phyloP scores from a whole-genome alignment of 2,113 vertebrate species.

The Nestor notabilis region DNA sequence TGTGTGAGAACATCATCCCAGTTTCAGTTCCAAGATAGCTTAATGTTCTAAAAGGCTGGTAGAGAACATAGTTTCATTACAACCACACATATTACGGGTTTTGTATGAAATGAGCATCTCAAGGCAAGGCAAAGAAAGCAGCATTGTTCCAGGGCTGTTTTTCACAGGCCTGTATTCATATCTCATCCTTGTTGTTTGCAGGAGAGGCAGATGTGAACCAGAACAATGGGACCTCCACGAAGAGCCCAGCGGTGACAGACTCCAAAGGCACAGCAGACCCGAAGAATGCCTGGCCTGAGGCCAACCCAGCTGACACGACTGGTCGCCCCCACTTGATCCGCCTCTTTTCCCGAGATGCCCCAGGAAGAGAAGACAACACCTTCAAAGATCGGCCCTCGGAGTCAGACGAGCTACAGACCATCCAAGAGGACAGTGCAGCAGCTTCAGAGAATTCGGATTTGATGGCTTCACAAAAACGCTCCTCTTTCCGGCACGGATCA shows the following conservation, averaged over 20 bases:
- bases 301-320: constrained; percentile 89
- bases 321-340: constrained; percentile 97
- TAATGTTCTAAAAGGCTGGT: background rate
- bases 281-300: constrained; percentile 80
- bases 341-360: constrained; percentile 99
- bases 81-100: constrained; percentile 24
- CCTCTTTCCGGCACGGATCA: constrained; percentile 80
- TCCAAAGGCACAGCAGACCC: constrained; percentile 87
- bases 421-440: constrained; percentile 90
- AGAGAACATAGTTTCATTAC: background rate
- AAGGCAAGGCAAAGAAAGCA: constrained; percentile 73
- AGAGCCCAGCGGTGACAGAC: constrained; percentile 92
- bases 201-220: constrained; percentile 93
- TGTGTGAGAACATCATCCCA: background rate
- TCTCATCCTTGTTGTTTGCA: constrained; percentile 94
- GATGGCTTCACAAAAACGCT: constrained; percentile 88
- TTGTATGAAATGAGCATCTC: constrained; percentile 70
- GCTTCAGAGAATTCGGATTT: constrained; percentile 85
- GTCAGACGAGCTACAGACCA: constrained; percentile 98
- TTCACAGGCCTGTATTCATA: constrained; percentile 86
- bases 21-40: constrained; percentile 16
- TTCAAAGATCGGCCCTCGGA: constrained; percentile 99
- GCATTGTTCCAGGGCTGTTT: constrained; percentile 83
- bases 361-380: constrained; percentile 99
- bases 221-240: constrained; percentile 93